phyloP scores from a whole-genome alignment of 2,888 invertebrate species.

The Ecliptopera silaceata region DNA sequence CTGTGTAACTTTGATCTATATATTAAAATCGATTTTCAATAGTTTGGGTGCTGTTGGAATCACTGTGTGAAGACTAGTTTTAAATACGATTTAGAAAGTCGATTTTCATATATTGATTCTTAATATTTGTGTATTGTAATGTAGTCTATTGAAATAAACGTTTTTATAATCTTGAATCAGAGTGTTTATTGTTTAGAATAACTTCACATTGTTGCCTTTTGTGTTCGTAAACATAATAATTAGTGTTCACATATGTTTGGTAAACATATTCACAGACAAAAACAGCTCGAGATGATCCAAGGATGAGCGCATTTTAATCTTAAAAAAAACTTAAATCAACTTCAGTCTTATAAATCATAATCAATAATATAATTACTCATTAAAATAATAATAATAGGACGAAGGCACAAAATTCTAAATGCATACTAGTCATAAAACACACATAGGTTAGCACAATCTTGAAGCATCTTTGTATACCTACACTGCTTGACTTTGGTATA shows the following conservation, averaged over 20 bases:
- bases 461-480: too few relatives aligned
- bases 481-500: too few relatives aligned
- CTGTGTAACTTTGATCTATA: slow-evolving; percentile 5
- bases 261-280: slow-evolving; percentile 2
- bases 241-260: neutral
- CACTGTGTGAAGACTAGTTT: slow-evolving; percentile 3
- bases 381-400: too few relatives aligned
- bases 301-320: neutral
- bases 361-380: neutral
- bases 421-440: too few relatives aligned
- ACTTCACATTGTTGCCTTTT: slow-evolving; percentile 4
- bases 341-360: neutral
- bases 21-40: slow-evolving; percentile 2
- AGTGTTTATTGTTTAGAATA: slow-evolving; percentile 27
- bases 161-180: slow-evolving; percentile 51
- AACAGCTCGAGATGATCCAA: neutral
- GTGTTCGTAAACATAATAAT: neutral
- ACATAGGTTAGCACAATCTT: too few relatives aligned
- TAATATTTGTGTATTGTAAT: slow-evolving; percentile 35
- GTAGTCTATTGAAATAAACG: slow-evolving; percentile 58
- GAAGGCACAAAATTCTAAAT: too few relatives aligned
- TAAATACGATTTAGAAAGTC: neutral
- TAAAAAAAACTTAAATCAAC: slow-evolving; percentile 1
- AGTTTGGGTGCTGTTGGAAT: neutral
- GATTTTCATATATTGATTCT: slow-evolving; percentile 24